A percentile compares a stretch with the other conserved stretches of the same genome.
These are phyloP conservation scores for Bombylius major DNA, from an alignment of 2,888 invertebrate genomes.

Conservation along the genomic window DNA sequence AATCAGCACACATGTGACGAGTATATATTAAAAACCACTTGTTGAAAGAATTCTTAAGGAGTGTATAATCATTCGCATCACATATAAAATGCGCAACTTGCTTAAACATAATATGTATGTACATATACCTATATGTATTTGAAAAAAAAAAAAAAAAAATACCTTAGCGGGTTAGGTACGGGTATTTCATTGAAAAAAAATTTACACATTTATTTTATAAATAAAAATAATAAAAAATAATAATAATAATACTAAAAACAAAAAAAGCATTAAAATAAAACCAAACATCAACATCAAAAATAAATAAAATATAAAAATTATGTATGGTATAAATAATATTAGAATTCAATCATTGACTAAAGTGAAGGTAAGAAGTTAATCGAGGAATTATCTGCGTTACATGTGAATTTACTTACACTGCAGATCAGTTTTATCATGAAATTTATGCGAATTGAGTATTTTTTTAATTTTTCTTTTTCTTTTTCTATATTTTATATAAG, in stretches of 20 bases:
- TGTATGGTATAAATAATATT: background rate
- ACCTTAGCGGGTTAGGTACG: background rate
- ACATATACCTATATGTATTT: too few relatives aligned
- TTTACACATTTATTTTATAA: too few relatives aligned
- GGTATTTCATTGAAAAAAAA: background rate
- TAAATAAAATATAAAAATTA: too few relatives aligned
- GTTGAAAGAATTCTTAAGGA: background rate
- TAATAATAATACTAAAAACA: too few relatives aligned
- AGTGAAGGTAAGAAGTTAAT: slow-evolving; percentile 6
- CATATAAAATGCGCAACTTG: too few relatives aligned
- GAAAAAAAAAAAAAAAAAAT: too few relatives aligned
- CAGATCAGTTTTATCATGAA: slow-evolving; percentile 13
- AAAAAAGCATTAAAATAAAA: too few relatives aligned
- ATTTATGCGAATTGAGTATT: slow-evolving; percentile 16
- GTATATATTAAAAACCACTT: background rate
- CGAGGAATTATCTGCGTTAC: slow-evolving; percentile 11
- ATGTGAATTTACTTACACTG: slow-evolving; percentile 18
- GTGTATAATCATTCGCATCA: background rate
- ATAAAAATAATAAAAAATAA: too few relatives aligned
- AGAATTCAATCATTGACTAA: slow-evolving; percentile 15
- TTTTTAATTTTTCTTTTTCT: background rate
- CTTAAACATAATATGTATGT: background rate
- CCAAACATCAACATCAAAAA: too few relatives aligned
- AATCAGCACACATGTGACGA: background rate
- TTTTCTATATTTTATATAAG: background rate